These are phyloP conservation scores for human (Homo sapiens) DNA, from an alignment of 2,113 vertebrate genomes.

Conservation along the genomic window DNA sequence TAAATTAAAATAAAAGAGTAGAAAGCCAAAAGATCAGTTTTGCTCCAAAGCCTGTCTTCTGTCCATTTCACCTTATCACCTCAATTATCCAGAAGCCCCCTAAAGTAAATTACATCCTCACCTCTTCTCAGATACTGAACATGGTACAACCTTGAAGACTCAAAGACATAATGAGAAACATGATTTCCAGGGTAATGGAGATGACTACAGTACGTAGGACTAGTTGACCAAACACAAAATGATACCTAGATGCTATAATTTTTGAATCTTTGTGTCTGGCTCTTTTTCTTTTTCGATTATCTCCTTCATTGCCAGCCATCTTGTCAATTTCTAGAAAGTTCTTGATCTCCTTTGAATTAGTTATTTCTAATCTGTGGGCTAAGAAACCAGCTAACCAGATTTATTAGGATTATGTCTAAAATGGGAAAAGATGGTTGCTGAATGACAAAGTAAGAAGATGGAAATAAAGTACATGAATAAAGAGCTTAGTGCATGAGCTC, in stretches of 20 bases:
- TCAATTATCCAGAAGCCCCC: background rate
- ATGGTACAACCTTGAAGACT: background rate
- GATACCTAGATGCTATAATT: background rate
- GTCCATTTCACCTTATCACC: background rate
- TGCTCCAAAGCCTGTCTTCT: background rate
- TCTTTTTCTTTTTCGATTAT: background rate
- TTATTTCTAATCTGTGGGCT: slow-evolving; percentile 7
- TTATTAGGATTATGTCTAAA: background rate
- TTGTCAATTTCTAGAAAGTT: background rate
- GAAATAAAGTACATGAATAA: slow-evolving; percentile 3
- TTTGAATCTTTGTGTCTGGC: background rate
- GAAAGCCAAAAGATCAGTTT: background rate
- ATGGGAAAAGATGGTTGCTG: background rate
- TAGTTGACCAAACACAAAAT: background rate
- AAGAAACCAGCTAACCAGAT: background rate
- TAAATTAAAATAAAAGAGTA: background rate
- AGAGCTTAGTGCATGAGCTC: slow-evolving; percentile 10
- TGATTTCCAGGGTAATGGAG: background rate
- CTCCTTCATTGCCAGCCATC: background rate
- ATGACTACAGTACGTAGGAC: accelerated
- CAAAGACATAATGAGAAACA: background rate
- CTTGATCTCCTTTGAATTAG: background rate
- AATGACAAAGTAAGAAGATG: slow-evolving; percentile 12
- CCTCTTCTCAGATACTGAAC: background rate
- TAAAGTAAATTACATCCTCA: background rate